Evolutionary conservation across 1,140 invertebrate species (phyloP).

Genomic region (Microvelia longipes): DNA sequence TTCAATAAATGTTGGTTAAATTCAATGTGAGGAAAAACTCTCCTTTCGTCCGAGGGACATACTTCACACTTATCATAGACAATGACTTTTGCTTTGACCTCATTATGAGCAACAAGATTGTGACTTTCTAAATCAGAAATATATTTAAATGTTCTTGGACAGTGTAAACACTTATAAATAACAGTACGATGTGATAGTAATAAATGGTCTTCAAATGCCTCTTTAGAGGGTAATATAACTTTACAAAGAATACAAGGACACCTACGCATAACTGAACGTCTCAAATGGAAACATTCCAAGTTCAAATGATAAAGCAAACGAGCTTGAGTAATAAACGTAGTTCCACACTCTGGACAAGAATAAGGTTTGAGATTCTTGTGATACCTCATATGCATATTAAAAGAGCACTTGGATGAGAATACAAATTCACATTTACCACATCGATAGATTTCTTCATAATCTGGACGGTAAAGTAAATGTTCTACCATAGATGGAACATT

Average conservation of each 20-base stretch:
- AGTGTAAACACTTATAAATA: neutral
- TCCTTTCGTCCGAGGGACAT: neutral
- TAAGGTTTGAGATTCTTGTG: neutral
- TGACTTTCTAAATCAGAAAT: neutral
- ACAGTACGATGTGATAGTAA: neutral
- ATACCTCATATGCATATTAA: neutral
- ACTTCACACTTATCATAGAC: neutral
- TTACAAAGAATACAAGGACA: neutral
- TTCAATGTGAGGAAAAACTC: neutral
- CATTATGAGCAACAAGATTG: neutral
- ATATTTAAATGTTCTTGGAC: neutral
- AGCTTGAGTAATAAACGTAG: neutral
- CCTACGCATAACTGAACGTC: neutral
- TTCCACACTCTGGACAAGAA: neutral
- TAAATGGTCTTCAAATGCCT: neutral
- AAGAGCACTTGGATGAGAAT: neutral
- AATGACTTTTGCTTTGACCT: neutral
- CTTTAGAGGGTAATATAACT: neutral
- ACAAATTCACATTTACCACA: neutral
- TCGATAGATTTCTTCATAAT: neutral
- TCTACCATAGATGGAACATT: neutral
- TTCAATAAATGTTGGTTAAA: neutral
- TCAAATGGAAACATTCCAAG: neutral
- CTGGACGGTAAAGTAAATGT: neutral
- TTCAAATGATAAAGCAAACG: neutral